Evolutionary conservation across 2,797 vertebrate genomes (phyloP).

Genomic region (Cetoscarus ocellatus): DNA sequence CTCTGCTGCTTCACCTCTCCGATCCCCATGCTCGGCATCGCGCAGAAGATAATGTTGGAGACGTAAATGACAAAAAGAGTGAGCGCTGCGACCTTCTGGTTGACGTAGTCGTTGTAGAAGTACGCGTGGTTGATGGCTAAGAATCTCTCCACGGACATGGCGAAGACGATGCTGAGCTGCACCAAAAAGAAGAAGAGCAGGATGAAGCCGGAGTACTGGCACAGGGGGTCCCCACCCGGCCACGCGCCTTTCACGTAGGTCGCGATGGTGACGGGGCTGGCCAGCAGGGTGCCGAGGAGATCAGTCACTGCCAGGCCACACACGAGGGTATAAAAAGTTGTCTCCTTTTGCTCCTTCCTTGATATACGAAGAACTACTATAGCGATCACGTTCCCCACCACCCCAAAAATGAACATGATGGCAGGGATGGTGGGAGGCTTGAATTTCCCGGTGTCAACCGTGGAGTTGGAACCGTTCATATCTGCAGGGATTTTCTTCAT

Average conservation of each 20-base stretch:
- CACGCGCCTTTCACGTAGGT: constrained; percentile 93
- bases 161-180: constrained; percentile 95
- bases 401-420: constrained; percentile 97
- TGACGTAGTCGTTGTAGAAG: constrained; percentile 94
- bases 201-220: constrained; percentile 97
- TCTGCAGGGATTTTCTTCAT: constrained; percentile 23
- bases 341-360: constrained; percentile 95
- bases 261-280: constrained; percentile 94
- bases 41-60: constrained; percentile 92
- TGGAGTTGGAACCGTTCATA: constrained; percentile 47
- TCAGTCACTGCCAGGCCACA: constrained; percentile 95
- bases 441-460: background rate
- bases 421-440: constrained; percentile 88
- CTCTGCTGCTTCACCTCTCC: constrained; percentile 86
- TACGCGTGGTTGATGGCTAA: constrained; percentile 98
- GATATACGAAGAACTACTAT: constrained; percentile 95
- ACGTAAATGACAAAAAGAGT: constrained; percentile 90
- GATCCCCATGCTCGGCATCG: constrained; percentile 91
- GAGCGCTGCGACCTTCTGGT: constrained; percentile 90
- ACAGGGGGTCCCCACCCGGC: constrained; percentile 89
- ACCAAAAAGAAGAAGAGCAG: constrained; percentile 95
- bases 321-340: constrained; percentile 96
- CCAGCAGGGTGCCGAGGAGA: constrained; percentile 94
- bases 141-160: constrained; percentile 97
- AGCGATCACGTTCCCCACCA: constrained; percentile 94